A percentile compares a stretch with the other conserved stretches of the same genome.
Evolutionary conservation across 2,888 invertebrate genomes (phyloP).

Genomic region (Macroteleia sp.): DNA sequence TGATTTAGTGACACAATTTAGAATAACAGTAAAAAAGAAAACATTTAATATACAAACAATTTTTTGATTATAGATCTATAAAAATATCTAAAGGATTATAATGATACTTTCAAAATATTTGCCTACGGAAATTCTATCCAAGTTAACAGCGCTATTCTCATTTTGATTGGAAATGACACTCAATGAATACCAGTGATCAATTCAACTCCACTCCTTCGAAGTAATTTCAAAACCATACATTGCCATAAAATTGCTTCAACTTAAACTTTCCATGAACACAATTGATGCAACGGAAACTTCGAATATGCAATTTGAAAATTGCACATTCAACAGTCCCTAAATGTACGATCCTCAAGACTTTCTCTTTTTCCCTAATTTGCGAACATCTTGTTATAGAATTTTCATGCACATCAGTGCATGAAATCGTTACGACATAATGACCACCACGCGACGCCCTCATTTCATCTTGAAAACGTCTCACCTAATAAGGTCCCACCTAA

Average conservation of each 20-base stretch:
- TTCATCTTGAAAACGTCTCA: constrained; percentile 31
- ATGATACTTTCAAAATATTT: too few species aligned
- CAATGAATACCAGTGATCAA: background rate
- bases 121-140: too few species aligned
- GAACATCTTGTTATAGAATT: constrained; percentile 50
- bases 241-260: constrained; percentile 16
- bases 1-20: too few species aligned
- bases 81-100: too few species aligned
- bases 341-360: constrained; percentile 22
- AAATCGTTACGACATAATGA: constrained; percentile 43
- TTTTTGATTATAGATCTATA: too few species aligned
- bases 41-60: too few species aligned
- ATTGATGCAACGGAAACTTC: constrained; percentile 1
- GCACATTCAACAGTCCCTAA: constrained; percentile 3
- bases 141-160: too few species aligned
- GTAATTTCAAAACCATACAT: constrained; percentile 19
- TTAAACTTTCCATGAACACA: constrained; percentile 10
- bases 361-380: constrained; percentile 46
- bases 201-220: background rate
- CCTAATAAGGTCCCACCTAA: constrained; percentile 25
- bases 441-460: constrained; percentile 25
- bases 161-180: too few species aligned
- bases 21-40: too few species aligned
- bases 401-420: constrained; percentile 56
- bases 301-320: constrained; percentile 37